Evolutionary conservation across 2,888 invertebrate genomes (phyloP), one percentile per base, ranked within the genome.

Genomic region (Parapristionchus giblindavisi): DNA sequence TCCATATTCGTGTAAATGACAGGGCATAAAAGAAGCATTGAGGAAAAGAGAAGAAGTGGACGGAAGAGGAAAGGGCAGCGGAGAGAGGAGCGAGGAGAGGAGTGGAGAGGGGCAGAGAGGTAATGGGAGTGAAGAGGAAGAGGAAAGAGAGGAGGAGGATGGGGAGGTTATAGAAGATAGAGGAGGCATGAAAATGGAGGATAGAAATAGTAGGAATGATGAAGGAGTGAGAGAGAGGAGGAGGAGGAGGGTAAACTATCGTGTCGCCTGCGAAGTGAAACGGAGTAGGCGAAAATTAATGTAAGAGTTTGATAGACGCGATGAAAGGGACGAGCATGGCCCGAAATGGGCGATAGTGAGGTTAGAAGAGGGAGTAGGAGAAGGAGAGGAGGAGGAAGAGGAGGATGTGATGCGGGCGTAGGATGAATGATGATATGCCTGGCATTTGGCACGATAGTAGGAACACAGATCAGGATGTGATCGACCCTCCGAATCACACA

Each of bases 401-500:
- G 21, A n/a, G n/a, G n/a, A n/a, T n/a, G n/a, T n/a, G n/a, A n/a
- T n/a, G n/a, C n/a, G n/a, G 4, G 40, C 36, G 17, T 38, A 14
- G 27, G 63, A 5, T 3, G 63, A 27, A 2, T 38, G 24, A n/a
- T 38, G 38, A 43, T 8, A 8, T 43, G 43, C 43, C 66, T 66
- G 48, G 70, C 70, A 70, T 11, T 56, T 21, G n/a, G 54, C 38
- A 1, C 43, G 24, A 14, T 56, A 56, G 56, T 43, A 70, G 11
- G 38, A 29, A 40, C 70, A 70, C 8, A 70, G 70, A 40, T 70
- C 70, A 21, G 70, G 4, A 29, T 70, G 70, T 1, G 56, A 56
- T 8, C 38, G 27, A 11, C 70, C 70, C 0, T 14, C 24, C 3
- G 54, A 54, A 38, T 70, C 70, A n/a, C 70, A 70, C 5, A 70